These are phyloP conservation scores for Leucoraja erinaceus DNA, from an alignment of 2,113 vertebrate genomes.

Conservation along the genomic window DNA sequence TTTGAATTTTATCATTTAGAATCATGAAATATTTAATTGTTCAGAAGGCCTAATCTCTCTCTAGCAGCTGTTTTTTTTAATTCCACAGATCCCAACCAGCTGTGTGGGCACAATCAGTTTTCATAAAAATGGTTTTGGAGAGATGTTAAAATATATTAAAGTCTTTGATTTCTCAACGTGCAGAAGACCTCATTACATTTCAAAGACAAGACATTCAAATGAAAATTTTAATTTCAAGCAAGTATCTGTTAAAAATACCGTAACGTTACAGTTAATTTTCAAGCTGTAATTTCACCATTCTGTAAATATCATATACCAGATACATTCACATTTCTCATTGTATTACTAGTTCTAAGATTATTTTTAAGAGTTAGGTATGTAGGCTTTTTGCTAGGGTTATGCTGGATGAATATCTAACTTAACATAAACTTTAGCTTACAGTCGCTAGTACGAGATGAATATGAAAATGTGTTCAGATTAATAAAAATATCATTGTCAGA, in stretches of 20 bases:
- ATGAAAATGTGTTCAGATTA: neutral
- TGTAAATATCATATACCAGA: no score
- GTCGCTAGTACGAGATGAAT: neutral
- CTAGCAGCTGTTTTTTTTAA: neutral
- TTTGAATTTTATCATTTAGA: neutral
- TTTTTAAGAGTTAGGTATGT: neutral
- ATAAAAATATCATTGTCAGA: neutral
- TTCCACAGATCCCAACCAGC: neutral
- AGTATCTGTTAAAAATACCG: neutral
- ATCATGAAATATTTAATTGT: neutral
- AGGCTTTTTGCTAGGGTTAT: neutral
- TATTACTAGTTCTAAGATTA: neutral
- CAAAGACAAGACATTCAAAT: neutral
- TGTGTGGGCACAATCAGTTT: neutral
- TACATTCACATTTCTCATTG: neutral
- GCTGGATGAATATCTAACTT: neutral
- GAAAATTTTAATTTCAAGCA: neutral
- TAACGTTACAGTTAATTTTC: neutral
- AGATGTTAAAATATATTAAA: neutral
- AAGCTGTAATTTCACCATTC: neutral
- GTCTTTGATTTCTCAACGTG: neutral
- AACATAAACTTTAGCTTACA: slow-evolving; percentile 1
- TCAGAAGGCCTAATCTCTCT: neutral
- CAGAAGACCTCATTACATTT: neutral
- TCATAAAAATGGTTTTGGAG: neutral